Evolutionary conservation across 2,888 invertebrate genomes (phyloP).

Genomic region (Oscheius sp.): DNA sequence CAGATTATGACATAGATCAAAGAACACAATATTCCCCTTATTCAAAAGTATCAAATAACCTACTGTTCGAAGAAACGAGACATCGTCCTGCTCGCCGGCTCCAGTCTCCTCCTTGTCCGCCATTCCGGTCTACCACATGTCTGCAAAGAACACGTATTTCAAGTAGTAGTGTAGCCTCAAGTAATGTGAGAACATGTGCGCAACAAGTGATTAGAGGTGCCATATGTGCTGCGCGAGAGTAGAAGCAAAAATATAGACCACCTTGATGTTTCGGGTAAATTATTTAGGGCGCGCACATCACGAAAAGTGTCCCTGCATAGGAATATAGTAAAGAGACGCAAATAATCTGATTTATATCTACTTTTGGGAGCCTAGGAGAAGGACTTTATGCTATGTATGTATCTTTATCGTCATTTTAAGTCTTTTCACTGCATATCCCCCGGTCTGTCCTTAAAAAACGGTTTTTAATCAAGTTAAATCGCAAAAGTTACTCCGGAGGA

Average conservation of each 20-base stretch:
- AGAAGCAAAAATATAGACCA: too few species aligned
- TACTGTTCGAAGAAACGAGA: constrained; percentile 98
- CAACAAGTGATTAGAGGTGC: constrained; percentile 30
- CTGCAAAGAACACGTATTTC: constrained; percentile 12
- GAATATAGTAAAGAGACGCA: constrained; percentile 18
- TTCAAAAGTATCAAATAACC: constrained; percentile 37
- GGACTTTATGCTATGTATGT: too few species aligned
- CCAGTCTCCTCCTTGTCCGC: constrained; percentile 78
- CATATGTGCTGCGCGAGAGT: background rate
- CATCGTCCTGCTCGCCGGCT: constrained; percentile 98
- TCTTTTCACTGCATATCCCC: too few species aligned
- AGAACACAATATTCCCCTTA: background rate
- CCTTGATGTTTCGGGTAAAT: constrained; percentile 2
- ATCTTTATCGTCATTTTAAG: too few species aligned
- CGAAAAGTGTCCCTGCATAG: constrained; percentile 1
- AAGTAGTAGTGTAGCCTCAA: constrained; percentile 11
- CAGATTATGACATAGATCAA: constrained; percentile 12
- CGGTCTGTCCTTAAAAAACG: too few species aligned
- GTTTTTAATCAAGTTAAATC: too few species aligned
- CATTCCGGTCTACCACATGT: constrained; percentile 62
- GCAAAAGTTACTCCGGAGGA: too few species aligned
- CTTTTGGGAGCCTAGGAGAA: background rate
- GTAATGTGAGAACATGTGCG: constrained; percentile 33
- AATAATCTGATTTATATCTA: constrained; percentile 17
- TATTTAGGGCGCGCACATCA: constrained; percentile 23